Evolutionary conservation across 2,888 invertebrate species (phyloP), one percentile per base, ranked within the genome.

Genomic region (Augiades crinisus): DNA sequence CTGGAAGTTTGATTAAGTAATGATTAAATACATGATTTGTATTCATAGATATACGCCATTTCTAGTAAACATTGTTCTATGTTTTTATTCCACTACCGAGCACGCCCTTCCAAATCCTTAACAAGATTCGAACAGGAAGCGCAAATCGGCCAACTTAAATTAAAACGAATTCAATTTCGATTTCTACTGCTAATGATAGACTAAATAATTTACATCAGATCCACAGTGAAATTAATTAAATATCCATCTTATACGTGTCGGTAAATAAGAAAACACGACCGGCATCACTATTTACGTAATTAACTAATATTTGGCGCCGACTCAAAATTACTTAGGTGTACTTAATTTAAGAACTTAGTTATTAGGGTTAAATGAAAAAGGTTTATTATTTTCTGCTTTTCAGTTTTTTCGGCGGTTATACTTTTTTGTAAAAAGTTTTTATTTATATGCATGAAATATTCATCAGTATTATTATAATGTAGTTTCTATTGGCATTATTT

Each of bases 61-160:
- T 27, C 27, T 27, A 27, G 10, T 3, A 2, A 7, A 4, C 10
- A n/a, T 2, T 27, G 27, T n/a, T 10, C 10, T 27, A 3, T 27
- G 8, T 10, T 24, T 27, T 2, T 27, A 31, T 8, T 31, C 31
- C 19, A 43, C 43, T 10, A 31, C 43, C 44, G 10, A 31, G 31
- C n/a, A 19, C 33, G 22, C 33, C 22, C 44, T 45, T 45, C 22
- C 44, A 45, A 45, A 33, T 33, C 44, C 44, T 45, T 41, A 49
- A 49, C 41, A 41, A 49, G 41, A 34, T 49, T 41, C 19, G 24
- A 41, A 41, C 41, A 63, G 64, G 63, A 64, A 64, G 55, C 58
- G 53, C 45, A 57, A 61, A 62, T 62, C 54, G 63, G 55, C 50
- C 54, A 64, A 63, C 63, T 64, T 64, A 57, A 62, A 64, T 64